Conservation (phyloP, 1,140 invertebrate genomes). For the Atta colombica region DNA sequence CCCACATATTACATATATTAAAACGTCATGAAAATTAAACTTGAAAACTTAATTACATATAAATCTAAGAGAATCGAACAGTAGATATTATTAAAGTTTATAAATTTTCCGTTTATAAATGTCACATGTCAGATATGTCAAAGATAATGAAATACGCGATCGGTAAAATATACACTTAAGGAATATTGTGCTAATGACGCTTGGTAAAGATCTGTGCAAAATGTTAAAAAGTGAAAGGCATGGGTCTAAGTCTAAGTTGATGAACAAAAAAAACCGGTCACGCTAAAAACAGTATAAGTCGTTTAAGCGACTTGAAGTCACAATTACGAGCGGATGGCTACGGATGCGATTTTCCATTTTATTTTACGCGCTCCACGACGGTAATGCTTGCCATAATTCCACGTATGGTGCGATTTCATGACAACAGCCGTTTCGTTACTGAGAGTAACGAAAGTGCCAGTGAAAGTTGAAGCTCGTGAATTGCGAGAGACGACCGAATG, state of each 20-base stretch:
- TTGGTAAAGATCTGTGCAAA: not conserved
- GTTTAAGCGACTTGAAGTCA: constrained; percentile 14
- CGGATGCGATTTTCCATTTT: constrained; percentile 64
- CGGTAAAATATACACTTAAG: constrained; percentile 6
- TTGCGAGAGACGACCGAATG: constrained; percentile 35
- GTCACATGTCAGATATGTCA: constrained; percentile 15
- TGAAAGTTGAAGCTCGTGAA: constrained; percentile 64
- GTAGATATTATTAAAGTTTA: not conserved
- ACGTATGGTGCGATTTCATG: constrained; percentile 32
- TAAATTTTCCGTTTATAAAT: not conserved
- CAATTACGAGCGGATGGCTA: not conserved
- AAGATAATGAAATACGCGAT: constrained; percentile 29
- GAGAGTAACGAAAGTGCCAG: constrained; percentile 69
- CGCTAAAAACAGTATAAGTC: constrained; percentile 23
- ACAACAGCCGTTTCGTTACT: constrained; percentile 43
- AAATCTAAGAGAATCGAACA: not conserved
- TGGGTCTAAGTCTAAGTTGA: not conserved
- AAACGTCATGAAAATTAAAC: not conserved
- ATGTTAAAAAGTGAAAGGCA: constrained; percentile 46
- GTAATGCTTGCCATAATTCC: constrained; percentile 57
- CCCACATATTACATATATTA: not conserved
- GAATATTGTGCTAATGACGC: not conserved
- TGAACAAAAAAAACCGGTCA: constrained; percentile 10
- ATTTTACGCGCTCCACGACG: constrained; percentile 39
- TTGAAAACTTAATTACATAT: not conserved